phyloP scores from a whole-genome alignment of 2,888 invertebrate genomes.

The Actias luna region DNA sequence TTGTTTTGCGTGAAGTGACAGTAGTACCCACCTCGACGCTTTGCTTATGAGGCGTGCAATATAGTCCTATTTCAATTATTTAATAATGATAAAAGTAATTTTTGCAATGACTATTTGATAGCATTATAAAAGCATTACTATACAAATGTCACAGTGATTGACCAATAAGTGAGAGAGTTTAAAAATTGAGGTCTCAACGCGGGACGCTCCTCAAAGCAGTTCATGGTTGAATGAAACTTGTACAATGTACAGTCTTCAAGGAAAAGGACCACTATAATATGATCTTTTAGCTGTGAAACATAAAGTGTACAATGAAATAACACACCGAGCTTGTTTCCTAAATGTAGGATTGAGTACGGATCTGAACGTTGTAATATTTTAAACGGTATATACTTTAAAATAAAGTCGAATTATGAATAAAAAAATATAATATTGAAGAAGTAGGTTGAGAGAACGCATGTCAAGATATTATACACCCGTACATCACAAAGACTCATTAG shows the following conservation, averaged over 20 bases:
- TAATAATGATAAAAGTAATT: slow-evolving; percentile 31
- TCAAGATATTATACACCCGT: slow-evolving; percentile 63
- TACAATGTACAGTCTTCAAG: slow-evolving; percentile 69
- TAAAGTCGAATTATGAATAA: slow-evolving; percentile 64
- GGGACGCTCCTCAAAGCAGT: slow-evolving; percentile 79
- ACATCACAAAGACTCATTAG: slow-evolving; percentile 77
- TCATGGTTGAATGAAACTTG: slow-evolving; percentile 80
- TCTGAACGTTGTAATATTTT: slow-evolving; percentile 54
- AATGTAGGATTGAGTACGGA: slow-evolving; percentile 74
- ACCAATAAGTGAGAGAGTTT: slow-evolving; percentile 77
- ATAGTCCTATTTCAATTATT: neutral
- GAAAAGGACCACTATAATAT: slow-evolving; percentile 41
- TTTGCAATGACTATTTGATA: slow-evolving; percentile 53
- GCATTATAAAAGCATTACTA: slow-evolving; percentile 55
- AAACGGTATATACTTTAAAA: slow-evolving; percentile 55
- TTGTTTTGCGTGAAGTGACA: no score
- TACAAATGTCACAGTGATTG: slow-evolving; percentile 75
- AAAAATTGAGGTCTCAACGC: slow-evolving; percentile 79
- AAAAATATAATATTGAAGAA: slow-evolving; percentile 67
- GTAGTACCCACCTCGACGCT: no score
- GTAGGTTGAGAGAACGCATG: slow-evolving; percentile 79
- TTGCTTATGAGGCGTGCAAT: no score
- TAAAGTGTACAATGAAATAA: slow-evolving; percentile 58
- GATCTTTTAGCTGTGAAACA: slow-evolving; percentile 40
- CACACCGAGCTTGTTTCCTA: slow-evolving; percentile 61